Conservation (phyloP, 2,113 vertebrate genomes). For the Cyanocitta stelleri region DNA sequence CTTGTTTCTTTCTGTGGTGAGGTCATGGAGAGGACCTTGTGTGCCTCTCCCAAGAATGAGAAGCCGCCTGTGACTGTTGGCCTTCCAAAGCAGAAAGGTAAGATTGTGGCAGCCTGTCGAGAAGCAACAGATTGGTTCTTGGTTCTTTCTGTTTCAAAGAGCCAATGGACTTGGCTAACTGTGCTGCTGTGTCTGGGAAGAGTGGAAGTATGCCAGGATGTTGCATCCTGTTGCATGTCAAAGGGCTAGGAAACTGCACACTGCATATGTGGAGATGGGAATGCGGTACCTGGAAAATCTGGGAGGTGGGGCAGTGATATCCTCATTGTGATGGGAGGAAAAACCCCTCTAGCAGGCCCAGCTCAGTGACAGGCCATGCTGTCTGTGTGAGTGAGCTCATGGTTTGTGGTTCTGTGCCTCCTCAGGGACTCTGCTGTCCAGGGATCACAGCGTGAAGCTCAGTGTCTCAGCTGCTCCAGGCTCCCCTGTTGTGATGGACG, state of each 20-base stretch:
- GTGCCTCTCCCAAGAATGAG: conserved; percentile 44
- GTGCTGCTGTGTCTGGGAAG: not conserved
- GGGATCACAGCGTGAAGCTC: conserved; percentile 66
- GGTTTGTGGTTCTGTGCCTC: not conserved
- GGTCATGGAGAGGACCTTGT: conserved; percentile 44
- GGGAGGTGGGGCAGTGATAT: not conserved
- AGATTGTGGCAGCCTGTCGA: not conserved
- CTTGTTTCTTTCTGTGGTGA: conserved; percentile 62
- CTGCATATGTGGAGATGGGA: not conserved
- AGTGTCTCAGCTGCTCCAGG: conserved; percentile 44
- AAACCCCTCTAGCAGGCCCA: not conserved
- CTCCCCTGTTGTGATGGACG: conserved; percentile 37
- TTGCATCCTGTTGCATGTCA: not conserved
- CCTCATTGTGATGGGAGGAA: not conserved
- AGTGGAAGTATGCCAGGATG: not conserved
- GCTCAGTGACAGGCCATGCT: not conserved
- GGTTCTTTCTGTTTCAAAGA: not conserved
- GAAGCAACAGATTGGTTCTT: not conserved
- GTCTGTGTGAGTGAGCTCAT: not conserved
- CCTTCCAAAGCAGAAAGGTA: conserved; percentile 22
- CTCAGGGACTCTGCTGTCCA: conserved; percentile 20
- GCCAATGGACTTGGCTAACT: not conserved
- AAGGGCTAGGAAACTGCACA: not conserved
- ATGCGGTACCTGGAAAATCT: not conserved
- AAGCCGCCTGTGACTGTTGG: not conserved